Base-by-base conservation (phyloP, 2,797 vertebrate genomes). In the Xenops minutus region DNA sequence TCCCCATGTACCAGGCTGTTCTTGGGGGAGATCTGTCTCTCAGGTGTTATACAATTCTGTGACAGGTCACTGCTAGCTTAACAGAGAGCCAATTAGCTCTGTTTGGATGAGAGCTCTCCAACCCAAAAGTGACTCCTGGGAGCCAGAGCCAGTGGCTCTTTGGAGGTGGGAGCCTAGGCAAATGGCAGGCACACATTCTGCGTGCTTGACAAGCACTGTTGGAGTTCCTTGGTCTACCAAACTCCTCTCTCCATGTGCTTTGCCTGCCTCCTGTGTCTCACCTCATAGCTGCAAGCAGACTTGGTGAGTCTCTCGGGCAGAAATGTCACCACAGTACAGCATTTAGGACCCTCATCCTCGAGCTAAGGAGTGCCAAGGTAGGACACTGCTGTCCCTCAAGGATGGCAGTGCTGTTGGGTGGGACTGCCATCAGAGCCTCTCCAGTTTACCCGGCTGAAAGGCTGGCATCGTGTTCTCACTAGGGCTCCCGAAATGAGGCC, bases 181-280 rank as follows among this genome's bases (percentile, higher is more conserved):
- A 61, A 51, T 2, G 16, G 37, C 30, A 85, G 59, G 55, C 62
- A 48, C 10, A 13, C 36, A 24, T 44, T 11, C n/a, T 9, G 9
- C 6, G 29, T 36, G 6, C 43, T 64, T 48, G 54, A 11, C 18
- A 26, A 78, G 21, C 7, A 4, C 19, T 14, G 2, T 11, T 75
- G 1, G 0, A 26, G 26, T 39, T 85, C 44, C 46, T 27, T 37
- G 11, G 0, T 36, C 34, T 56, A 0, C 9, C 4, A 26, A 49
- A 22, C 43, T 61, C 26, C 12, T 7, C 27, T 68, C 32, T 41
- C 11, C 8, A 0, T 37, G 85, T 68, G 19, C 43, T 85, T 39
- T 75, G 41, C 21, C n/a, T 8, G 37, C 48, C 49, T 55, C 18
- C 16, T 5, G 7, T 21, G 14, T 41, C 24, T 55, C 39, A 5